Base-by-base conservation (phyloP, 30 jellyfish, hydroid and myxozoan genomes). In the Turritopsis rubra region DNA sequence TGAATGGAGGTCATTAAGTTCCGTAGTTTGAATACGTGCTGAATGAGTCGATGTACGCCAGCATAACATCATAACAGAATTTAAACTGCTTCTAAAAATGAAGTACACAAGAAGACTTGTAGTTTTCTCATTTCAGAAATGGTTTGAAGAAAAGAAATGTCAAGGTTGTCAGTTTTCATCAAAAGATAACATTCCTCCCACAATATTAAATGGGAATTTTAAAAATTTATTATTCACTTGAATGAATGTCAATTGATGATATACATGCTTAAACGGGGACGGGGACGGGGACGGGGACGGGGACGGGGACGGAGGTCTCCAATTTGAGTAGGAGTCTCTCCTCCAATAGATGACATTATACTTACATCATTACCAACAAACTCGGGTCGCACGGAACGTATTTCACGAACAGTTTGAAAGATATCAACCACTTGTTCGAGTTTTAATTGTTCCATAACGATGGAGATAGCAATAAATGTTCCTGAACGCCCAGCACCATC, bases 401-500 rank as follows among this genome's bases (percentile, higher is more conserved):
- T 65, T 70, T 88, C 88, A 74, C 86, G 88, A 75, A 92, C 71
- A 3, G 96, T 85, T 74, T 92, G 98, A 81, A 92, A 92, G 41
- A 92, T 95, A 75, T 92, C 98, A 52, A 92, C 72, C 25, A 86
- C 89, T 41, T 88, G 95, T 65, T 92, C 96, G n/a, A 88, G 78
- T 83, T 88, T 88, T 74, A 92, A 73, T 71, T 91, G 85, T 52
- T 92, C 96, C 82, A 92, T 75, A 29, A 84, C 13, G 18, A 82
- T 75, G 19, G 96, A 60, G 31, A 88, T 68, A 18, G 98, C 87
- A 27, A 92, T 85, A 80, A 92, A 92, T 9, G 98, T 92, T n/a
- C 98, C 98, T 0, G 91, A 19, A 80, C 98, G 96, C 22, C 91
- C 87, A 28, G 98, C 96, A 29, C 98, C 98, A 72, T 92, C 96